These are phyloP conservation scores for Eurypyga helias DNA, from an alignment of 2,113 vertebrate genomes.

Conservation along the genomic window DNA sequence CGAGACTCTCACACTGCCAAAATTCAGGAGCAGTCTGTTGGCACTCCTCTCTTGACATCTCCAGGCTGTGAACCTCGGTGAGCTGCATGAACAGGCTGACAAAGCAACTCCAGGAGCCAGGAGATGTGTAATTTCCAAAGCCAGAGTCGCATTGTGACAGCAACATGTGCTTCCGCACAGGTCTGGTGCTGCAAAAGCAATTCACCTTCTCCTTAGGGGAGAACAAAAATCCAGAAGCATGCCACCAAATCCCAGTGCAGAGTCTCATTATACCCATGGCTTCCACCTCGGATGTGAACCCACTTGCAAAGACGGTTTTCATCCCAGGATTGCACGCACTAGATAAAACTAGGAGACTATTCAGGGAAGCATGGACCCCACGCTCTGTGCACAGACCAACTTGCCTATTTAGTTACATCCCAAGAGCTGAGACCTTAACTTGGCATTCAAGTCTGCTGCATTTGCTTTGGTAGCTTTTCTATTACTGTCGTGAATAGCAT, in stretches of 20 bases:
- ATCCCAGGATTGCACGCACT: neutral
- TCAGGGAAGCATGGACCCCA: neutral
- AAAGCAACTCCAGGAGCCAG: neutral
- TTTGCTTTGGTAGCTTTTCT: slow-evolving; percentile 21
- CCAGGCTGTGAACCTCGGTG: neutral
- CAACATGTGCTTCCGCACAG: neutral
- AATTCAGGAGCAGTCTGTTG: neutral
- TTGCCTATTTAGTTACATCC: neutral
- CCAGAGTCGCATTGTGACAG: neutral
- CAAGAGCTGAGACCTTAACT: neutral
- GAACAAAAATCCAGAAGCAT: neutral
- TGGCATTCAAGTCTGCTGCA: neutral
- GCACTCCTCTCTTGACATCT: neutral
- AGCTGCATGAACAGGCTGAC: neutral
- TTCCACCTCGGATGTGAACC: accelerated
- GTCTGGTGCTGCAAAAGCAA: neutral
- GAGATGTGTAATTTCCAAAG: neutral
- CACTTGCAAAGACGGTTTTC: neutral
- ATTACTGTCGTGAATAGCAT: neutral
- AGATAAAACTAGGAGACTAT: neutral
- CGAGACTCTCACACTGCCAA: neutral
- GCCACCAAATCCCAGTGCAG: accelerated
- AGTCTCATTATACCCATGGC: neutral
- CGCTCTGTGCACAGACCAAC: neutral
- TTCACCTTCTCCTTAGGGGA: neutral